Evolutionary conservation across 2,113 vertebrate genomes (phyloP).

Genomic region (Phrynocephalus versicolor): DNA sequence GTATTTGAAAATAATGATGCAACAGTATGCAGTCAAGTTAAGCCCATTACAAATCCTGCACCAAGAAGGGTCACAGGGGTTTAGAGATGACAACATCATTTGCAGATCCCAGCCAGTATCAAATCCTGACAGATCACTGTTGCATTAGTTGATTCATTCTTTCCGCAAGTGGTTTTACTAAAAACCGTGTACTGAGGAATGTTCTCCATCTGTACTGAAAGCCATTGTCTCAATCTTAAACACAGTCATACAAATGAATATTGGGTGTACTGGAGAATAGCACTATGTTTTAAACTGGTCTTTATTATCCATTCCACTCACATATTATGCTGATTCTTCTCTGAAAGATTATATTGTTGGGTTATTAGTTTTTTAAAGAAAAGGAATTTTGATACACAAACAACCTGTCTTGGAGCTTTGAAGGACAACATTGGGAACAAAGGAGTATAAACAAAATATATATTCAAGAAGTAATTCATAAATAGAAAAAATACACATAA

Average conservation of each 20-base stretch:
- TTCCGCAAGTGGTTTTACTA: background rate
- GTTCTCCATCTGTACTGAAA: background rate
- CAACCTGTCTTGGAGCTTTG: conserved; percentile 14
- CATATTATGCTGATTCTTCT: conserved; percentile 34
- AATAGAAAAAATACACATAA: conserved; percentile 11
- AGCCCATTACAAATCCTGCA: background rate
- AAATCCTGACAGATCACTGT: background rate
- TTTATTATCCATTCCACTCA: conserved; percentile 32
- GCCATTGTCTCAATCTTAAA: conserved; percentile 6
- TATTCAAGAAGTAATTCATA: background rate
- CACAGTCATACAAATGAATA: background rate
- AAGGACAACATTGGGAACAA: conserved; percentile 58
- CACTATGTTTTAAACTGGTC: background rate
- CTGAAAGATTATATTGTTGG: conserved; percentile 34
- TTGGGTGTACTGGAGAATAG: background rate
- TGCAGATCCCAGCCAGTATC: conserved; percentile 1
- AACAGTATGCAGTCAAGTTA: background rate
- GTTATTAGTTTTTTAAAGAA: conserved; percentile 39
- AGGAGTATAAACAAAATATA: conserved; percentile 5
- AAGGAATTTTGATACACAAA: conserved; percentile 31
- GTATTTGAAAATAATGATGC: background rate
- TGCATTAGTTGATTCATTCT: background rate
- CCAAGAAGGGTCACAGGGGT: background rate
- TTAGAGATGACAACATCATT: background rate
- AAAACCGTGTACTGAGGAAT: background rate